Evolutionary conservation across 2,797 vertebrate species (phyloP).

Genomic region (Crenuchus spilurus): DNA sequence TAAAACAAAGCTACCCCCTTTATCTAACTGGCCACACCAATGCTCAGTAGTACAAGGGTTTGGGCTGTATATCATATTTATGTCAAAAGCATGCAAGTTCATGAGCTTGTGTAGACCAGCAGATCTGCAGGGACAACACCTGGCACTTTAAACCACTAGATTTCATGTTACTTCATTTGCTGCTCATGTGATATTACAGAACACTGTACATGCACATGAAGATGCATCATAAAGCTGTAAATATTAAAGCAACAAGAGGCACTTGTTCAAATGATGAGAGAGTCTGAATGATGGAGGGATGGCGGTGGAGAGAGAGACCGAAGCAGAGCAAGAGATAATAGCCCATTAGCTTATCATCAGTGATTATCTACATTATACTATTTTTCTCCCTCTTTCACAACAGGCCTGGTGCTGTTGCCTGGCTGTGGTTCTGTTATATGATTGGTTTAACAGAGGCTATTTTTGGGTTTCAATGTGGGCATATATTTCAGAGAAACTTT

Average conservation of each 20-base stretch:
- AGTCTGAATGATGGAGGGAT: background rate
- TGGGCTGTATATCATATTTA: too few species aligned
- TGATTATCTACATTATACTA: constrained; percentile 14
- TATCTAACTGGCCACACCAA: too few species aligned
- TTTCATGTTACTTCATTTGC: constrained; percentile 9
- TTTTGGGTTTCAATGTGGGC: background rate
- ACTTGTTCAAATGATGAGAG: constrained; percentile 25
- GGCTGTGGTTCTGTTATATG: background rate
- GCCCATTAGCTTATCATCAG: constrained; percentile 30
- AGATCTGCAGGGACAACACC: background rate
- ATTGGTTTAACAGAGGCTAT: background rate
- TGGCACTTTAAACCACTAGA: background rate
- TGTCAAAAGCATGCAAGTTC: background rate
- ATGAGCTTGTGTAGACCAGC: background rate
- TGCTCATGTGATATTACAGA: background rate
- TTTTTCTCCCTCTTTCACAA: background rate
- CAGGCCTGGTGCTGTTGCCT: background rate
- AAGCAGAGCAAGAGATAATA: constrained; percentile 5
- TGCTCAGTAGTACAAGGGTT: too few species aligned
- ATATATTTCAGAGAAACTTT: background rate
- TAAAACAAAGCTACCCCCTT: too few species aligned
- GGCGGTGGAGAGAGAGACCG: background rate
- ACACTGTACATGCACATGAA: background rate
- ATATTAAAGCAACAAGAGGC: constrained; percentile 30
- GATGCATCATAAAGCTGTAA: constrained; percentile 32